Base-by-base conservation (phyloP, 2,113 vertebrate species). In the Mungos mungo region DNA sequence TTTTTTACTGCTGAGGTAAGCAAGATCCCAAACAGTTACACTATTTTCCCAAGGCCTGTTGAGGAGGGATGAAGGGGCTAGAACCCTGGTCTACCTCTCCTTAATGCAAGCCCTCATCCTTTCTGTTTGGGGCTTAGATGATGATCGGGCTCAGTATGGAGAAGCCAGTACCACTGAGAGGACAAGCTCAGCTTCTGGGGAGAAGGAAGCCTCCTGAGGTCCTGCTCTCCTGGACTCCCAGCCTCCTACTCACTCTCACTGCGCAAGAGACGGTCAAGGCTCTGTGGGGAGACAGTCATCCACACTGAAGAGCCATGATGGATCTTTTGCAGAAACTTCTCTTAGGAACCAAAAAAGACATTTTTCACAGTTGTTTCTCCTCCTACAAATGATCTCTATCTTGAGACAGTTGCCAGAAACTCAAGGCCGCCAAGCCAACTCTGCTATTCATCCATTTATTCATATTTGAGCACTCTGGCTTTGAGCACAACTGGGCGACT, bases 231-330 rank as follows among this genome's bases (percentile, higher is more conserved):
- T 1, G 1, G 15, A 14, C 13, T 13, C 38, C 35, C 31, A 18
- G 60, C 33, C 16, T 66, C 47, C 60, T 27, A 11, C 31, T 66
- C 4, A 2, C 47, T 11, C 63, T 95, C 76, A 35, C 4, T 0
- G 10, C 35, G 14, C 68, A 13, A 5, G 0, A 3, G 25, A 31
- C 0, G 0, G 33, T 90, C 19, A 1, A 83, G 71, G 21, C 47
- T 90, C 35, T 57, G 7, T 0, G 0, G 9, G 25, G 47, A 47
- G 15, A 31, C 7, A 23, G 19, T 38, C 9, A 1, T 31, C 25
- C 68, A 23, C 41, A 1, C 5, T n/a, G 23, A 27, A 72, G 19
- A 52, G 35, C 25, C 0, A 0, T 3, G 31, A 50, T 1, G 4
- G 54, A n/a, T 21, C 38, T 92, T 81, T 86, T 50, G 7, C 16